A percentile compares a stretch with the other conserved stretches of the same genome.
These are phyloP conservation scores for Lycodopsis pacificus DNA, from an alignment of 2,797 vertebrate species.

Conservation along the genomic window DNA sequence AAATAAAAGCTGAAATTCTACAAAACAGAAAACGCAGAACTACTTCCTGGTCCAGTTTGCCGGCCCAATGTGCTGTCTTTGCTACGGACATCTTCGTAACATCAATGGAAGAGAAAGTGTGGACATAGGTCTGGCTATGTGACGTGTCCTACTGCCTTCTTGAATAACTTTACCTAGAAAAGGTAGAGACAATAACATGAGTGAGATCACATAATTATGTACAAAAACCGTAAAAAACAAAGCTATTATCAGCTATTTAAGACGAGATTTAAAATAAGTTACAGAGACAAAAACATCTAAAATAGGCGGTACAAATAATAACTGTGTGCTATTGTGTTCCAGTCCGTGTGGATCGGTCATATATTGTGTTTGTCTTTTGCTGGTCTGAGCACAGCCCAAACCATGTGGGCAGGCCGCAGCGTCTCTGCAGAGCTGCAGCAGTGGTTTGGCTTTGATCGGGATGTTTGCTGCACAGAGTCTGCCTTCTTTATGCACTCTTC, in stretches of 20 bases:
- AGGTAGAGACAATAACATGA: neutral
- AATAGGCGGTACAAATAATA: neutral
- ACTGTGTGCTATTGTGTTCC: constrained; percentile 29
- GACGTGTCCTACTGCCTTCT: too few species aligned
- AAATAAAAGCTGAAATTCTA: neutral
- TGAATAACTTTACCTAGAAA: too few species aligned
- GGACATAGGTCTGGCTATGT: too few species aligned
- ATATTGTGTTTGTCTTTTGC: constrained; percentile 66
- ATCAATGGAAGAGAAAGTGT: too few species aligned
- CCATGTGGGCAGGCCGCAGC: constrained; percentile 42
- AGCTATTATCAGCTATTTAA: neutral
- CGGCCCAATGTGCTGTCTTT: neutral
- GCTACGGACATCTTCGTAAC: too few species aligned
- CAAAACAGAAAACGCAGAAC: neutral
- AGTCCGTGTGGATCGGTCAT: constrained; percentile 26
- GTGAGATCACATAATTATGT: neutral
- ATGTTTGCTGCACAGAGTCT: constrained; percentile 41
- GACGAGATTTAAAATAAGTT: neutral
- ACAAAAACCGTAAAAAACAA: neutral
- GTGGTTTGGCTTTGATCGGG: constrained; percentile 50
- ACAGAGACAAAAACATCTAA: neutral
- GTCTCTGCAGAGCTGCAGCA: constrained; percentile 36
- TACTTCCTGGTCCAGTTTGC: constrained; percentile 4
- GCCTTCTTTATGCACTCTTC: constrained; percentile 14
- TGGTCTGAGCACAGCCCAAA: constrained; percentile 58